Percentiles rank a stretch among this genome's conserved stretches.
Conservation (phyloP, 2,113 vertebrate species). For the Halcyon malimbica region DNA sequence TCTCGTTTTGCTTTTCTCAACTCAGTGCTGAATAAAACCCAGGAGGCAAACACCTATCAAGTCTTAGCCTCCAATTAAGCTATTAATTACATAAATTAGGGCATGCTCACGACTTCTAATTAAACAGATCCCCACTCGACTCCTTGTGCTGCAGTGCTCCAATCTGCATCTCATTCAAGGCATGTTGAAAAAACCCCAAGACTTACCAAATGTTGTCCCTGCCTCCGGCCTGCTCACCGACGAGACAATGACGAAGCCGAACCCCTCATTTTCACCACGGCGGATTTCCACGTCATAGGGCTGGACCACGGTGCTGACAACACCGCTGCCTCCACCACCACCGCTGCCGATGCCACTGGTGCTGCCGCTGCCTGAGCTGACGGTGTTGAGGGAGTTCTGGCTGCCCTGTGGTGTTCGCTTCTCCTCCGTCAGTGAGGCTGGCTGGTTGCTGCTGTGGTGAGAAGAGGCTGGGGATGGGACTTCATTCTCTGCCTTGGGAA, state of each 20-base stretch:
- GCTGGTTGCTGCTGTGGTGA: conserved; percentile 97
- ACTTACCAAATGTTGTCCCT: conserved; percentile 95
- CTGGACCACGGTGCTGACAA: conserved; percentile 83
- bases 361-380: conserved; percentile 96
- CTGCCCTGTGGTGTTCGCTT: conserved; percentile 95
- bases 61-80: neutral
- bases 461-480: conserved; percentile 95
- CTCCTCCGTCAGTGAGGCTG: conserved; percentile 91
- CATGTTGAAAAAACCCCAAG: accelerated
- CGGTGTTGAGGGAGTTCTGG: conserved; percentile 96
- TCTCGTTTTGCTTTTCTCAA: neutral
- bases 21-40: neutral
- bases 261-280: conserved; percentile 94
- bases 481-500: conserved; percentile 90
- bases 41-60: conserved; percentile 2
- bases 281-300: conserved; percentile 97
- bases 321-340: conserved; percentile 82
- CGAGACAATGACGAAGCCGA: conserved; percentile 97
- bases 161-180: accelerated
- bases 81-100: neutral
- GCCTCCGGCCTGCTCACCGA: conserved; percentile 95
- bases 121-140: neutral
- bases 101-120: neutral
- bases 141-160: neutral
- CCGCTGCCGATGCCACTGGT: conserved; percentile 94